Percentiles rank a stretch among this genome's conserved stretches.
Conservation (phyloP, 2,888 invertebrate species). For the Druceiella hillmani region DNA sequence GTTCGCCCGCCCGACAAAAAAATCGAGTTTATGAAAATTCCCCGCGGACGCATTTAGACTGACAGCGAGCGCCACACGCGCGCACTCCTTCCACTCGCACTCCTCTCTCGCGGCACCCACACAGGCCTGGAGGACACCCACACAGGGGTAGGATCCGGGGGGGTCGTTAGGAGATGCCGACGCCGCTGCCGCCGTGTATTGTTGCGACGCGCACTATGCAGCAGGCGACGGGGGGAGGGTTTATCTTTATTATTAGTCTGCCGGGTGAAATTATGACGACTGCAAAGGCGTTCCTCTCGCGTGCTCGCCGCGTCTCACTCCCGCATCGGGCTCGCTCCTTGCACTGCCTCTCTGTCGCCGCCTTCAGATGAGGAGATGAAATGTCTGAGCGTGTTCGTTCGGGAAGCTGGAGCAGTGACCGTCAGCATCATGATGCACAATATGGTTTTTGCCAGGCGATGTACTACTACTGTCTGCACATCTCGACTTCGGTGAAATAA, state of each 20-base stretch:
- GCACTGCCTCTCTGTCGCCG: slow-evolving; percentile 2
- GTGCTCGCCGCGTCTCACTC: slow-evolving; percentile 26
- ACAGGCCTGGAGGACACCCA: no score
- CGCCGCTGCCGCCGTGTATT: slow-evolving; percentile 21
- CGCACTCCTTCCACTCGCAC: no score
- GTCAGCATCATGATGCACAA: background rate
- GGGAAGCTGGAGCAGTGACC: background rate
- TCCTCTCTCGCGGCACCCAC: no score
- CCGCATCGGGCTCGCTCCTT: slow-evolving; percentile 27
- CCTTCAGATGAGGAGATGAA: slow-evolving; percentile 7
- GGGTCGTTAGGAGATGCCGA: slow-evolving; percentile 10
- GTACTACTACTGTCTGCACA: no score
- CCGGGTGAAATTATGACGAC: slow-evolving; percentile 56
- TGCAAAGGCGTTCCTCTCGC: slow-evolving; percentile 41
- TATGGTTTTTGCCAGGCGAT: no score
- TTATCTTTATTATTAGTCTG: slow-evolving; percentile 55
- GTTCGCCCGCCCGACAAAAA: no score
- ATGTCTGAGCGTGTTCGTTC: background rate
- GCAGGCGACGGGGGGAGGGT: slow-evolving; percentile 29
- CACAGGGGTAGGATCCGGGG: slow-evolving; percentile 10
- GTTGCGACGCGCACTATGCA: slow-evolving; percentile 26
- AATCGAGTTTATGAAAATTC: no score
- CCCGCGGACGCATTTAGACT: no score
- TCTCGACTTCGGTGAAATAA: no score
- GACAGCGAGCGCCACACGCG: no score